A percentile compares a stretch with the other conserved stretches of the same genome.
phyloP scores from a whole-genome alignment of 2,888 invertebrate species.

The Drosophila histrio region DNA sequence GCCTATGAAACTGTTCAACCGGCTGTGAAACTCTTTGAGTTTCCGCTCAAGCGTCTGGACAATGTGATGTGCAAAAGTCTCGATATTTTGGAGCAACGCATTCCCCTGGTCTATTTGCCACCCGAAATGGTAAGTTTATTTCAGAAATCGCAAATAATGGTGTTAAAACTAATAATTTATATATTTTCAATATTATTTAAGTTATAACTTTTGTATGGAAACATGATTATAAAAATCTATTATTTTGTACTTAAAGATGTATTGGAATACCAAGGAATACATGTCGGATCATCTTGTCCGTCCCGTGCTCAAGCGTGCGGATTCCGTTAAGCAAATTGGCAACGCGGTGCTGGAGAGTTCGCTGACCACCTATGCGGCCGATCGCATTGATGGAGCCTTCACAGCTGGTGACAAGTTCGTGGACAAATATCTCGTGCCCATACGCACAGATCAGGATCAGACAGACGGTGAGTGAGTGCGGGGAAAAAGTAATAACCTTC shows the following conservation, averaged over 20 bases:
- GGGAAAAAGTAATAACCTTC: constrained; percentile 21
- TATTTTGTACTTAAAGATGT: constrained; percentile 87
- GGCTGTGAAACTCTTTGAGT: constrained; percentile 89
- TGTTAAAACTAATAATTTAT: too few species aligned
- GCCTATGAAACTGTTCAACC: constrained; percentile 91
- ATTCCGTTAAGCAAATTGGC: constrained; percentile 92
- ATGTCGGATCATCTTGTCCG: constrained; percentile 87
- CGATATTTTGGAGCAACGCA: constrained; percentile 92
- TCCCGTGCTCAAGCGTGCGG: constrained; percentile 91
- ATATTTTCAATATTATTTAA: too few species aligned
- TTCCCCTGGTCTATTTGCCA: constrained; percentile 92
- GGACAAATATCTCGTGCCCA: constrained; percentile 90
- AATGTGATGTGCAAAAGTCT: constrained; percentile 92
- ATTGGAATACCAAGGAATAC: constrained; percentile 91
- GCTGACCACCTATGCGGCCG: constrained; percentile 89
- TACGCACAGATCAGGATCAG: constrained; percentile 86
- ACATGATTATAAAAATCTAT: too few species aligned
- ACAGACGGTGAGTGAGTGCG: constrained; percentile 86
- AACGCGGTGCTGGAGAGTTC: constrained; percentile 89
- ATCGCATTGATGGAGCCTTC: constrained; percentile 90
- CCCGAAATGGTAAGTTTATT: constrained; percentile 90
- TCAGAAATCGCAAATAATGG: too few species aligned
- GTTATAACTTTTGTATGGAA: too few species aligned
- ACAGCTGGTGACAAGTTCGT: constrained; percentile 92
- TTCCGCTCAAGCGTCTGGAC: constrained; percentile 90